These are phyloP conservation scores for Lagothrix lagotricha DNA, from an alignment of 2,797 vertebrate genomes.

Conservation along the genomic window DNA sequence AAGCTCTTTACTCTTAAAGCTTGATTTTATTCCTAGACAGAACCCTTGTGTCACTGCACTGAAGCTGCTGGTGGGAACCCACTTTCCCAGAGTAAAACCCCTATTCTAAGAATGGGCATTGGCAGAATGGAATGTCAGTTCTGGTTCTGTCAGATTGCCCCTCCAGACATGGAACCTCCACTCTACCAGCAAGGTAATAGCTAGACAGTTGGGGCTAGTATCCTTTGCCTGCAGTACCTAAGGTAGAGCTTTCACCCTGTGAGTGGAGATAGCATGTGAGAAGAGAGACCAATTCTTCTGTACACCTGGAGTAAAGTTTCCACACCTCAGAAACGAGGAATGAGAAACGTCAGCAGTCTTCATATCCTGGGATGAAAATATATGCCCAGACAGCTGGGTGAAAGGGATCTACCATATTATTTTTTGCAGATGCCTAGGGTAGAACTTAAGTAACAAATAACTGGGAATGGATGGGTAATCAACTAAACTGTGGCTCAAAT, in stretches of 20 bases:
- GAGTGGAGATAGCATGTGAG: neutral
- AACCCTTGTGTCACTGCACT: neutral
- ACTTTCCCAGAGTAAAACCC: neutral
- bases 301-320: neutral
- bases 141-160: neutral
- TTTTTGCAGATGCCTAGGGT: neutral
- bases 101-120: neutral
- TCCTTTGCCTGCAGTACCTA: neutral
- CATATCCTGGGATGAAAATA: neutral
- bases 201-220: neutral
- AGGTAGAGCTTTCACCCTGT: neutral
- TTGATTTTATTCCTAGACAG: neutral
- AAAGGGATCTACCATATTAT: neutral
- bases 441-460: neutral
- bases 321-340: neutral
- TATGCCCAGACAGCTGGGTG: neutral
- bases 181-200: neutral
- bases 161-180: neutral
- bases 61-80: neutral
- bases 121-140: neutral
- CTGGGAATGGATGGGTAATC: neutral
- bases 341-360: neutral
- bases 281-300: neutral
- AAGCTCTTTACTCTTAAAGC: neutral
- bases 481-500: neutral